Percentiles rank a stretch among this genome's conserved stretches.
Conservation (phyloP, 2,888 invertebrate species). For the Torymus auratus region DNA sequence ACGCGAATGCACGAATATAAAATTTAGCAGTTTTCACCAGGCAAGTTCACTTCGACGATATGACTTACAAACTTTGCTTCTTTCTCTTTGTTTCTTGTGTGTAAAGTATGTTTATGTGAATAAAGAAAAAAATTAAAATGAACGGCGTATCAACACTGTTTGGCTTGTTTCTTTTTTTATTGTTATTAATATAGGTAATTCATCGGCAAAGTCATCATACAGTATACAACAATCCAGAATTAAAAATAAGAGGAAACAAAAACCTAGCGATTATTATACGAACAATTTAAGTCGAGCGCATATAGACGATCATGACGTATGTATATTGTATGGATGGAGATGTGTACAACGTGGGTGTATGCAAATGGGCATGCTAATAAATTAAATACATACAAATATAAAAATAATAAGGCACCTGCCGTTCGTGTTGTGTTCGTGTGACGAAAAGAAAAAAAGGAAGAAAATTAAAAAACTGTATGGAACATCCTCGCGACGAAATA, state of each 20-base stretch:
- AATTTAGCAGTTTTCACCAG: slow-evolving; percentile 32
- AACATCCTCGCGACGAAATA: slow-evolving; percentile 16
- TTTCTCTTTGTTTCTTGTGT: too few relatives aligned
- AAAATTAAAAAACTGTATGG: background rate
- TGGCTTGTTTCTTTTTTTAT: slow-evolving; percentile 19
- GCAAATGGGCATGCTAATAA: background rate
- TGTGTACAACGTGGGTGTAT: too few relatives aligned
- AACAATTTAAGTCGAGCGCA: background rate
- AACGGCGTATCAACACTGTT: background rate
- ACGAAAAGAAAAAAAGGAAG: background rate
- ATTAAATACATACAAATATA: slow-evolving; percentile 34
- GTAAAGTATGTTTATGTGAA: too few relatives aligned
- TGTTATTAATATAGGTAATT: background rate
- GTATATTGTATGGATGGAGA: background rate
- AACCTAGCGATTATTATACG: slow-evolving; percentile 25
- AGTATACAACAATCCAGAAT: slow-evolving; percentile 38
- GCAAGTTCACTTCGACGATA: slow-evolving; percentile 31
- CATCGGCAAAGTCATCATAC: slow-evolving; percentile 15
- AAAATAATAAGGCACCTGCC: slow-evolving; percentile 31
- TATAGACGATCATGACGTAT: background rate
- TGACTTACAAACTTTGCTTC: background rate
- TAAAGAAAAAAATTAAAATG: slow-evolving; percentile 15
- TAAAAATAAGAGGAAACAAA: background rate
- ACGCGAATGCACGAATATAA: slow-evolving; percentile 23
- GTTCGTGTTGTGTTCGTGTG: background rate